These are phyloP conservation scores for Gnathonemus echidnorhynchus DNA, from an alignment of 2,113 vertebrate species.

Conservation along the genomic window DNA sequence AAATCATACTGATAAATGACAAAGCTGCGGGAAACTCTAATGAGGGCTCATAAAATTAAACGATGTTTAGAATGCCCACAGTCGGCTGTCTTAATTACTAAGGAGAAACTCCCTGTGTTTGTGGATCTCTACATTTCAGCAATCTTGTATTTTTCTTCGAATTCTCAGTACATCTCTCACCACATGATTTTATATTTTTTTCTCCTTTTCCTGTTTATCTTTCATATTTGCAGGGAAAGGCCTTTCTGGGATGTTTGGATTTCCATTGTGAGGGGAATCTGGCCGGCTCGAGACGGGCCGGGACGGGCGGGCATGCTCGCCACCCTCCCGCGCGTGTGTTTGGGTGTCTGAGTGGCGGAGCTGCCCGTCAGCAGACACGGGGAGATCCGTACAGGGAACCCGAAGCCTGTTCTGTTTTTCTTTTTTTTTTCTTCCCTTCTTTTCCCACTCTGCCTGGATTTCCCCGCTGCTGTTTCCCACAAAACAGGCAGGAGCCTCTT, in stretches of 20 bases:
- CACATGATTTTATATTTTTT: constrained; percentile 41
- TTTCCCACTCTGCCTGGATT: not conserved
- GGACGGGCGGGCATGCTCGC: constrained; percentile 57
- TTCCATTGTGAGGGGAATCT: constrained; percentile 67
- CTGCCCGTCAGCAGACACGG: constrained; percentile 57
- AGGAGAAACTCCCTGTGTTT: not conserved
- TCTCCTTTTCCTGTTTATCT: constrained; percentile 62
- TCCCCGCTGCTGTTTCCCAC: constrained; percentile 34
- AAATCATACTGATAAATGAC: not conserved
- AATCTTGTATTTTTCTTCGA: constrained; percentile 48
- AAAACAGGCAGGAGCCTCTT: constrained; percentile 35
- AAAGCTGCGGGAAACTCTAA: not conserved
- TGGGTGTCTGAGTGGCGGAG: constrained; percentile 39
- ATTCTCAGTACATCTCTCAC: constrained; percentile 48
- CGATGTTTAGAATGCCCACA: too few species aligned
- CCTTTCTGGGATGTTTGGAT: constrained; percentile 66
- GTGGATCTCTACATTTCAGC: not conserved
- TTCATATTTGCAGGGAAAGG: constrained; percentile 68
- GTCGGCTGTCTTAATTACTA: not conserved
- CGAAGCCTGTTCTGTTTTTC: constrained; percentile 36
- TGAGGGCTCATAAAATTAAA: not conserved
- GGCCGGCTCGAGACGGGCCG: constrained; percentile 58
- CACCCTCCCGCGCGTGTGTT: constrained; percentile 61
- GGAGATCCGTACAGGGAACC: constrained; percentile 45
- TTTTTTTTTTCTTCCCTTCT: constrained; percentile 38